Percentiles rank a stretch among this genome's conserved stretches.
Conservation (phyloP, 2,113 vertebrate genomes). For the Zosterops japonicus region DNA sequence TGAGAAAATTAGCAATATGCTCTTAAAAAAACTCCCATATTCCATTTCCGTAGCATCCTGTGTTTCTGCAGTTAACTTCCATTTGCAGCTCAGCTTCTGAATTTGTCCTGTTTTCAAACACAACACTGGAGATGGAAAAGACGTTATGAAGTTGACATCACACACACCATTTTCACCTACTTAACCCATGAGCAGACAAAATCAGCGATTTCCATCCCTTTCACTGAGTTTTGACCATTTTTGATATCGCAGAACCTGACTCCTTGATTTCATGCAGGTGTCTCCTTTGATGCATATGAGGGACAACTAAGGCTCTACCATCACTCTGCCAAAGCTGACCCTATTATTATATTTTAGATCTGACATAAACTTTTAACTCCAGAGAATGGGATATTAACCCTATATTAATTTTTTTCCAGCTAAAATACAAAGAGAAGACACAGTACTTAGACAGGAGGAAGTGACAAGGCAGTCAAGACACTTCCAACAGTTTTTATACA, state of each 20-base stretch:
- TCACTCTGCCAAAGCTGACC: background rate
- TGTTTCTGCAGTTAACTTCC: background rate
- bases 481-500: background rate
- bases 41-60: accelerated
- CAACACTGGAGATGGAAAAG: background rate
- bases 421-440: background rate
- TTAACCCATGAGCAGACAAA: background rate
- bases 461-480: background rate
- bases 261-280: background rate
- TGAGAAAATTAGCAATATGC: background rate
- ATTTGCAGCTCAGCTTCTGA: background rate
- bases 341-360: background rate
- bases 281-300: background rate
- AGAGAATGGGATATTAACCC: background rate
- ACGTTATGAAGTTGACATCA: background rate
- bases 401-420: background rate
- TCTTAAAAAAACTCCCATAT: accelerated
- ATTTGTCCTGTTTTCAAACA: background rate
- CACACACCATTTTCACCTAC: background rate
- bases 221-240: background rate
- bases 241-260: background rate
- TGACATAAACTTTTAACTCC: background rate
- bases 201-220: background rate
- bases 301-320: background rate
- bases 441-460: background rate